Evolutionary conservation across 2,888 invertebrate species (phyloP).

Genomic region (Ophioninae sp.): DNA sequence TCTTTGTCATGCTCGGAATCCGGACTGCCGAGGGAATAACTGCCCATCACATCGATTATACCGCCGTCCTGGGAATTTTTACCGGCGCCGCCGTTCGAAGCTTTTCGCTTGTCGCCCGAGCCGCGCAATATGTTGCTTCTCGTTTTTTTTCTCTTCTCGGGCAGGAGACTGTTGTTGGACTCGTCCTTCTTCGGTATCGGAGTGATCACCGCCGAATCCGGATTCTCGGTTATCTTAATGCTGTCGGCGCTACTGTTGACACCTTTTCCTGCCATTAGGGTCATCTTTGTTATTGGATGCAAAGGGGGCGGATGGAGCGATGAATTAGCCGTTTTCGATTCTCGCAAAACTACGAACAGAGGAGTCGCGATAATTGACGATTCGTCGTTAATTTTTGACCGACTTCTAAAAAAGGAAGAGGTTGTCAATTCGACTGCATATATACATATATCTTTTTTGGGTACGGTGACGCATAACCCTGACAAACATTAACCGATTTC

Average conservation of each 20-base stretch:
- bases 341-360: constrained; percentile 75
- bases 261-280: constrained; percentile 73
- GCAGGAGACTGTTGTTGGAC: constrained; percentile 66
- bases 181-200: constrained; percentile 78
- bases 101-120: constrained; percentile 75
- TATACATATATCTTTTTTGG: too few relatives aligned
- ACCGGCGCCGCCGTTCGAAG: constrained; percentile 69
- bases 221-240: constrained; percentile 79
- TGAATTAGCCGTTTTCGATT: constrained; percentile 78
- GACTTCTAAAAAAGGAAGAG: neutral
- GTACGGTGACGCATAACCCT: too few relatives aligned
- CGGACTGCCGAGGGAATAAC: constrained; percentile 75
- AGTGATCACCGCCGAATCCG: constrained; percentile 79
- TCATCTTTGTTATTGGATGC: constrained; percentile 79
- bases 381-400: neutral
- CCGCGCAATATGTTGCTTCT: constrained; percentile 76
- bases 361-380: constrained; percentile 3
- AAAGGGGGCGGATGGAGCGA: constrained; percentile 78
- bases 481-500: too few relatives aligned
- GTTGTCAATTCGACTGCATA: too few relatives aligned
- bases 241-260: constrained; percentile 73
- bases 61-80: constrained; percentile 74
- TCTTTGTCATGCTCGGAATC: constrained; percentile 78
- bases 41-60: constrained; percentile 69
- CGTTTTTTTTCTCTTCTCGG: constrained; percentile 76